Conservation (phyloP, 2,888 invertebrate species). For the Stegana nigrithorax region DNA sequence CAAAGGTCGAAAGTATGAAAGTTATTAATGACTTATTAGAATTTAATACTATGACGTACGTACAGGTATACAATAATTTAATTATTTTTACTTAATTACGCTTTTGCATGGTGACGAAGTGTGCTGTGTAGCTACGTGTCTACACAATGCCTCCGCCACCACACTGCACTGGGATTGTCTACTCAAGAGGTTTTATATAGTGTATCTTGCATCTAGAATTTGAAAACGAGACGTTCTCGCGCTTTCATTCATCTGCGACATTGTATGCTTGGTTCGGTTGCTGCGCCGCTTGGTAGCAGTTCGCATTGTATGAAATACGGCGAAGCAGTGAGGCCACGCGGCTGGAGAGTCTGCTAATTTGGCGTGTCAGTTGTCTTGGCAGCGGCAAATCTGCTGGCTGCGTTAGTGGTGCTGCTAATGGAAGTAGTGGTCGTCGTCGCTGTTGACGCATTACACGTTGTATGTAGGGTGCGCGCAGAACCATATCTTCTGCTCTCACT, state of each 20-base stretch:
- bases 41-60: constrained; percentile 24
- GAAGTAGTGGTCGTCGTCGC: neutral
- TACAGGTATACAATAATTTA: constrained; percentile 17
- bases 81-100: constrained; percentile 23
- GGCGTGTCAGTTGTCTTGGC: constrained; percentile 36
- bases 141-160: neutral
- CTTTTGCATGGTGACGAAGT: constrained; percentile 31
- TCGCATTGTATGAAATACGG: constrained; percentile 53
- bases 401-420: neutral
- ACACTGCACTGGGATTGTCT: constrained; percentile 52
- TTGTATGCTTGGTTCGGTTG: constrained; percentile 11
- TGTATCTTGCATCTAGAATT: constrained; percentile 15
- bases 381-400: constrained; percentile 31
- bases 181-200: constrained; percentile 32
- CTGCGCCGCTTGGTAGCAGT: constrained; percentile 43
- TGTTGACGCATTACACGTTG: constrained; percentile 26
- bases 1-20: too few species aligned
- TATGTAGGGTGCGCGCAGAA: constrained; percentile 12
- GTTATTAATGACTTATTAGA: too few species aligned
- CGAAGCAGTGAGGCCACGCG: constrained; percentile 44
- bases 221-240: constrained; percentile 17
- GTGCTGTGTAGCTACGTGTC: constrained; percentile 20
- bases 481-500: constrained; percentile 38
- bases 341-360: constrained; percentile 41
- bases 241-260: constrained; percentile 20